These are phyloP conservation scores for Spilarctia lutea DNA, from an alignment of 2,888 invertebrate genomes.

Conservation along the genomic window DNA sequence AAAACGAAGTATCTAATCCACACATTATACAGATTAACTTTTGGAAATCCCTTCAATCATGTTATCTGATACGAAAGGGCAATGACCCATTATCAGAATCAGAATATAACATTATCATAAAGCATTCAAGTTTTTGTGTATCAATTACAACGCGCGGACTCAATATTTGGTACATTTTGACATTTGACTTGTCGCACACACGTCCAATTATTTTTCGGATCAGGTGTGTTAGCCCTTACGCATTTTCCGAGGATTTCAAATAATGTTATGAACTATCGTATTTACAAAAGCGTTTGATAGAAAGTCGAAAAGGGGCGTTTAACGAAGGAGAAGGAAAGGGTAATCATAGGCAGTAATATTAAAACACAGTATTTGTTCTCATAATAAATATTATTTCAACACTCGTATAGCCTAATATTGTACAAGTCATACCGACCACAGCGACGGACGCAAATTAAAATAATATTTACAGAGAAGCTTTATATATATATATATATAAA, in stretches of 20 bases:
- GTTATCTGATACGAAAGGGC: background rate
- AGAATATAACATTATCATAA: background rate
- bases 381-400: conserved; percentile 84
- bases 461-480: conserved; percentile 82
- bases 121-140: background rate
- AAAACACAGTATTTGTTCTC: conserved; percentile 67
- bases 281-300: background rate
- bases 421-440: conserved; percentile 64
- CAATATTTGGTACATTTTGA: too few species aligned
- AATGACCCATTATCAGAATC: background rate
- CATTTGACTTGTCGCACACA: background rate
- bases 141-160: background rate
- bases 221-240: background rate
- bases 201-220: too few species aligned
- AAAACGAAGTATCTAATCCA: too few species aligned
- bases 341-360: conserved; percentile 38
- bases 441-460: conserved; percentile 71
- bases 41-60: background rate
- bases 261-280: background rate
- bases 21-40: background rate
- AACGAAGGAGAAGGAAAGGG: conserved; percentile 25
- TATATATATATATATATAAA: conserved; percentile 57
- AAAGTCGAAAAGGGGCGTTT: background rate
- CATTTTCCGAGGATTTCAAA: background rate
- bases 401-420: conserved; percentile 70